These are phyloP conservation scores for Patiria pectinifera DNA, from an alignment of 53 echinoderm and acorn worm species.

Conservation along the genomic window DNA sequence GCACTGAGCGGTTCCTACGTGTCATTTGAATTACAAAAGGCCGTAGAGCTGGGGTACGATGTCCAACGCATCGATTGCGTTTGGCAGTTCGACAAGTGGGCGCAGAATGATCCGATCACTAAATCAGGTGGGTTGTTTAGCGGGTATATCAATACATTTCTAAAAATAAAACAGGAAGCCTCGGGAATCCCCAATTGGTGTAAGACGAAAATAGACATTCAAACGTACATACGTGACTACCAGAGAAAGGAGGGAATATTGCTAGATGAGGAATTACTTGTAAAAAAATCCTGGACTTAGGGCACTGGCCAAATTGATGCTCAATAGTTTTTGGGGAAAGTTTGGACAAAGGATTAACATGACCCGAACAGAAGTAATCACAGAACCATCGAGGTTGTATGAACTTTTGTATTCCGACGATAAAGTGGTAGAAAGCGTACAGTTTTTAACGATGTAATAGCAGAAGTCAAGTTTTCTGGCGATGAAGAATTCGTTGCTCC, in stretches of 20 bases:
- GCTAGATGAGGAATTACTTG: slow-evolving; percentile 61
- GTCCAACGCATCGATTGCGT: slow-evolving; percentile 65
- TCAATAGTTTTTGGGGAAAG: slow-evolving; percentile 83
- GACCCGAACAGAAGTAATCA: neutral
- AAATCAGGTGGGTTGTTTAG: slow-evolving; percentile 67
- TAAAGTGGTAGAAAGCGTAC: neutral
- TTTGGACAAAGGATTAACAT: slow-evolving; percentile 45
- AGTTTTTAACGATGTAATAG: slow-evolving; percentile 26
- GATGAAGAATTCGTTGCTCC: slow-evolving; percentile 7
- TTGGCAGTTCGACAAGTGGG: slow-evolving; percentile 69
- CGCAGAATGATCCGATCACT: slow-evolving; percentile 41
- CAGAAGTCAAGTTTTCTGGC: neutral
- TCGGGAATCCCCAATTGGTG: slow-evolving; percentile 74
- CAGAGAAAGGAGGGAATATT: slow-evolving; percentile 59
- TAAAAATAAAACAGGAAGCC: slow-evolving; percentile 76
- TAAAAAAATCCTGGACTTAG: slow-evolving; percentile 70
- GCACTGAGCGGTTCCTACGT: slow-evolving; percentile 66
- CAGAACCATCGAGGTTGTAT: slow-evolving; percentile 19
- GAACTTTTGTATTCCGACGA: slow-evolving; percentile 42
- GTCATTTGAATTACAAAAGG: slow-evolving; percentile 69
- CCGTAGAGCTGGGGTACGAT: slow-evolving; percentile 59
- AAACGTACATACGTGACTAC: slow-evolving; percentile 54
- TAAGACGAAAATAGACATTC: slow-evolving; percentile 45
- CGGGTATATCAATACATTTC: slow-evolving; percentile 72
- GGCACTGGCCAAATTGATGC: slow-evolving; percentile 68